These are phyloP conservation scores for Callopanchax toddi DNA, from an alignment of 2,113 vertebrate genomes.

Conservation along the genomic window DNA sequence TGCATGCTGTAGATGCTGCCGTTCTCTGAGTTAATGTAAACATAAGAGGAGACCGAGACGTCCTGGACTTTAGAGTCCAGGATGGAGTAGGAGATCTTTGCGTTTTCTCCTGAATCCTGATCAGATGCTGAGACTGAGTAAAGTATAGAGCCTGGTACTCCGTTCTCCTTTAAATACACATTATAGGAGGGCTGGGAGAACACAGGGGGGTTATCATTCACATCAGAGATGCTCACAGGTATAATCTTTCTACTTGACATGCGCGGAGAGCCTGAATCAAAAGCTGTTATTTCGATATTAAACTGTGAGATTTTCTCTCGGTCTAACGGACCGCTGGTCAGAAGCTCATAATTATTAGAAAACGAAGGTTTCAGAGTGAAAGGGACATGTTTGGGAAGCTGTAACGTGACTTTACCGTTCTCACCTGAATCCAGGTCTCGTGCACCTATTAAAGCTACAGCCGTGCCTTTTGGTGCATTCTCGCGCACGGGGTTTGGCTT, in stretches of 20 bases:
- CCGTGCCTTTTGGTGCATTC: constrained; percentile 60
- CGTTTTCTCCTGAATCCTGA: constrained; percentile 78
- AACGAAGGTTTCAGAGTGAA: constrained; percentile 80
- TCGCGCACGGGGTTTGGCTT: constrained; percentile 64
- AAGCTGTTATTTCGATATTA: constrained; percentile 77
- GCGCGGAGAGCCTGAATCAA: constrained; percentile 82
- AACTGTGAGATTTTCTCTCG: constrained; percentile 79
- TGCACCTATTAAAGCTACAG: constrained; percentile 70
- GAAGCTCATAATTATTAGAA: constrained; percentile 85
- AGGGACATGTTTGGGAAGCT: constrained; percentile 47
- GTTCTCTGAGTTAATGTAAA: constrained; percentile 80
- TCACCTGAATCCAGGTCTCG: constrained; percentile 68
- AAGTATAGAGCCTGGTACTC: constrained; percentile 54
- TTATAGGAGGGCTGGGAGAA: constrained; percentile 80
- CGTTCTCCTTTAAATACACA: constrained; percentile 75
- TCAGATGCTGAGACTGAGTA: constrained; percentile 78
- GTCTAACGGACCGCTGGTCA: constrained; percentile 81
- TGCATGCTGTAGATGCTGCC: constrained; percentile 78
- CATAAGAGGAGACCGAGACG: constrained; percentile 78
- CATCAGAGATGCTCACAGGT: constrained; percentile 82
- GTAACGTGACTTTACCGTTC: constrained; percentile 68
- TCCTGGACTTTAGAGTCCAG: constrained; percentile 76
- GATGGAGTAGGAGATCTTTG: constrained; percentile 72
- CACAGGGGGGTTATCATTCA: constrained; percentile 85
- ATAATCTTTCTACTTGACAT: constrained; percentile 76